A percentile compares a stretch with the other conserved stretches of the same genome.
These are phyloP conservation scores for Eumerus sabulonum DNA, from an alignment of 2,888 invertebrate species.

Conservation along the genomic window DNA sequence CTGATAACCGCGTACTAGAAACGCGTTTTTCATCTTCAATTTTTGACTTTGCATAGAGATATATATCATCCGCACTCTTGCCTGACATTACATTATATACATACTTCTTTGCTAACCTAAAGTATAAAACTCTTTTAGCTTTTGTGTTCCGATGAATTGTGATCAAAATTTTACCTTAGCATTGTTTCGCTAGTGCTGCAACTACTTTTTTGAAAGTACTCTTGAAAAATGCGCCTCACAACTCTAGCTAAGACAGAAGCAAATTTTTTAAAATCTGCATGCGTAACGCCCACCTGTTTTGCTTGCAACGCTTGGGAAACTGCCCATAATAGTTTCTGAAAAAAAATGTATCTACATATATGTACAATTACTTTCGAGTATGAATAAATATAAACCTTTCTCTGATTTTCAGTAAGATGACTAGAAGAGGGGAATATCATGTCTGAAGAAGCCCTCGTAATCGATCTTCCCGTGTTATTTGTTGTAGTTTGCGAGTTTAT, in stretches of 20 bases:
- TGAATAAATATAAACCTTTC: constrained; percentile 72
- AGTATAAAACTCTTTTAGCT: constrained; percentile 58
- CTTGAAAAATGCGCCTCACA: constrained; percentile 83
- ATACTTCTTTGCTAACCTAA: constrained; percentile 83
- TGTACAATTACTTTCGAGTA: background rate
- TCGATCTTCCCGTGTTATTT: constrained; percentile 42
- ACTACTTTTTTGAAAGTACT: constrained; percentile 81
- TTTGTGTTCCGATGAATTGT: background rate
- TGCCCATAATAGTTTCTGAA: constrained; percentile 88
- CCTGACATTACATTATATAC: constrained; percentile 84
- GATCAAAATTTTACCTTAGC: constrained; percentile 80
- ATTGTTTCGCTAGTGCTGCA: constrained; percentile 89
- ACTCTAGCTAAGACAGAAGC: constrained; percentile 85
- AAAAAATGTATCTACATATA: background rate
- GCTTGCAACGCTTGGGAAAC: constrained; percentile 87
- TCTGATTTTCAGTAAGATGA: constrained; percentile 76
- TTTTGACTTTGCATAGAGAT: constrained; percentile 74
- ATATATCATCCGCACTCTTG: constrained; percentile 83
- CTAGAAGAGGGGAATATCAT: constrained; percentile 52
- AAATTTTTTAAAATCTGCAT: constrained; percentile 86
- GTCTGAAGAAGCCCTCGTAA: constrained; percentile 69
- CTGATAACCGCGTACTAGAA: constrained; percentile 73
- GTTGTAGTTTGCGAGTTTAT: constrained; percentile 3
- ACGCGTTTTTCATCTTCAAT: constrained; percentile 73
- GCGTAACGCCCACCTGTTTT: constrained; percentile 84